Conservation (phyloP, 2,888 invertebrate genomes). For the Operophtera brumata region DNA sequence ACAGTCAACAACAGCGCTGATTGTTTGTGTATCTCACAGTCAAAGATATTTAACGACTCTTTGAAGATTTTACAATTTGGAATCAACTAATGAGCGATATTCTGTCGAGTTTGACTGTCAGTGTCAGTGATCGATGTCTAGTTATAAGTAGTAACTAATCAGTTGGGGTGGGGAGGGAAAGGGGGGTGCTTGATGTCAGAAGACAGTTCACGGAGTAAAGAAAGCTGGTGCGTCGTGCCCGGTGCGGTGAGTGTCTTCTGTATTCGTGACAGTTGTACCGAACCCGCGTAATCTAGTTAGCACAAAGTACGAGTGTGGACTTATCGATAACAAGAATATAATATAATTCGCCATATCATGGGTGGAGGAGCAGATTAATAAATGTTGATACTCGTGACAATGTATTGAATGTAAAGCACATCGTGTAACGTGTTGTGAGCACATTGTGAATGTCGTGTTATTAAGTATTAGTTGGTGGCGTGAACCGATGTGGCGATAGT, state of each 20-base stretch:
- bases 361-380: not conserved
- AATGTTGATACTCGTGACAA: not conserved
- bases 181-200: not conserved
- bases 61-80: not conserved
- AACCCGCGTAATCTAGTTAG: not conserved
- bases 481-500: not conserved
- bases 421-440: constrained; percentile 1
- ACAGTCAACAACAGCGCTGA: not conserved
- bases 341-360: constrained; percentile 11
- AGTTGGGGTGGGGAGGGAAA: too few relatives aligned
- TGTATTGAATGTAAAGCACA: constrained; percentile 2
- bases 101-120: too few relatives aligned
- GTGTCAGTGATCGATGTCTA: too few relatives aligned
- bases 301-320: not conserved
- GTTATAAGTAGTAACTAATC: not conserved
- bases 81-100: too few relatives aligned
- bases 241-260: not conserved
- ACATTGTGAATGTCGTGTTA: not conserved
- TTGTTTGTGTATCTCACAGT: not conserved
- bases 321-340: not conserved
- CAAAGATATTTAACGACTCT: not conserved
- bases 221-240: too few relatives aligned
- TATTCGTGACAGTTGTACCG: not conserved
- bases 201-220: not conserved
- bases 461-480: not conserved